Evolutionary conservation across 2,888 invertebrate genomes (phyloP).

Genomic region (Thecophora atra): DNA sequence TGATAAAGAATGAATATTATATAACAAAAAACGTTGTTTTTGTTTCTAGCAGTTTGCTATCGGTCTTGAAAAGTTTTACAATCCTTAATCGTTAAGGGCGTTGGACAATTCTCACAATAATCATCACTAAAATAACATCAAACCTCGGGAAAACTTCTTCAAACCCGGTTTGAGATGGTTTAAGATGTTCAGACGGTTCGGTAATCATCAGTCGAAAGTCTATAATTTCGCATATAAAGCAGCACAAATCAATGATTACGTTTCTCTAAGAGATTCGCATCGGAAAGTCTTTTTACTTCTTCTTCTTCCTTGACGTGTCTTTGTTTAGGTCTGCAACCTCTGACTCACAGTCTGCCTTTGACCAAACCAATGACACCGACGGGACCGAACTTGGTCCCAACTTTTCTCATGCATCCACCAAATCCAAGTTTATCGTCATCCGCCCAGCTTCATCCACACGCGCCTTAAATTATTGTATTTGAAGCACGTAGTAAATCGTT

Average conservation of each 20-base stretch:
- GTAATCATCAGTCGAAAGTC: neutral
- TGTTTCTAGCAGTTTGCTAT: too few relatives aligned
- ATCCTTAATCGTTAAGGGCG: too few relatives aligned
- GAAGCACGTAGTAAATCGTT: constrained; percentile 25
- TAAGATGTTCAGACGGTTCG: neutral
- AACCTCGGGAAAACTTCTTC: too few relatives aligned
- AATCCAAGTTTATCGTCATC: neutral
- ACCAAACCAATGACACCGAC: neutral
- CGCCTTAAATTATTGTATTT: constrained; percentile 6
- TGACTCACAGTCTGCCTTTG: neutral
- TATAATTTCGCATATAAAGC: neutral
- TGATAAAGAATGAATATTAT: too few relatives aligned
- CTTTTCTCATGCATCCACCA: neutral
- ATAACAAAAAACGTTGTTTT: too few relatives aligned
- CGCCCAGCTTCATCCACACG: neutral
- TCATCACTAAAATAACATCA: too few relatives aligned
- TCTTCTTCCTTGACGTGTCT: too few relatives aligned
- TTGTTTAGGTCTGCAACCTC: too few relatives aligned
- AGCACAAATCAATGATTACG: neutral
- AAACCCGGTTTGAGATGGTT: neutral
- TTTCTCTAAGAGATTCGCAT: neutral
- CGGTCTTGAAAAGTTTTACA: too few relatives aligned
- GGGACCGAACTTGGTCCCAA: neutral
- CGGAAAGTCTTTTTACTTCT: neutral
- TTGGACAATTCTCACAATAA: too few relatives aligned